Conservation (phyloP, 2,797 vertebrate genomes). For the Miichthys miiuy region DNA sequence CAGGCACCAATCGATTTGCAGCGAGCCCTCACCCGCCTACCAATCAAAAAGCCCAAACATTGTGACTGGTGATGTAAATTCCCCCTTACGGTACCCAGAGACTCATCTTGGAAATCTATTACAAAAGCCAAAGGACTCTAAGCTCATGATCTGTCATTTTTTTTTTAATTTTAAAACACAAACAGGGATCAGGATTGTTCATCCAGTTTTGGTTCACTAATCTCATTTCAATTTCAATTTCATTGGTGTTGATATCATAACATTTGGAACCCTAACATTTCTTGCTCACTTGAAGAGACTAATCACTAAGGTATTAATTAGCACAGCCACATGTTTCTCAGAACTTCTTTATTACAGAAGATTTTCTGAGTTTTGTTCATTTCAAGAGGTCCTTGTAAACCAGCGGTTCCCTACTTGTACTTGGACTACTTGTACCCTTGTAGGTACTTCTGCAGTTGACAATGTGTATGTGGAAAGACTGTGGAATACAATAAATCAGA, state of each 20-base stretch:
- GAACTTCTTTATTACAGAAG: slow-evolving; percentile 18
- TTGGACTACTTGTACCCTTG: not conserved
- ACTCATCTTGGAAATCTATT: slow-evolving; percentile 43
- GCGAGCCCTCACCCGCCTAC: slow-evolving; percentile 41
- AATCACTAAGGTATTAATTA: slow-evolving; percentile 4
- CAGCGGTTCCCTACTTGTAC: not conserved
- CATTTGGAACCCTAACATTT: slow-evolving; percentile 8
- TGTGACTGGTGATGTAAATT: slow-evolving; percentile 44
- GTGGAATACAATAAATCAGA: not conserved
- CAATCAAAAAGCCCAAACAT: slow-evolving; percentile 66
- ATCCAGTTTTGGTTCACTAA: not conserved
- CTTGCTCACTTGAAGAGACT: not conserved
- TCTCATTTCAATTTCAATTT: not conserved
- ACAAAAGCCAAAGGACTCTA: slow-evolving; percentile 27
- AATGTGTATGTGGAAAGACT: not conserved
- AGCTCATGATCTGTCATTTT: slow-evolving; percentile 22
- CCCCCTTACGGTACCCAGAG: slow-evolving; percentile 27
- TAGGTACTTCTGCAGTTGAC: not conserved
- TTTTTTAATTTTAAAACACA: not conserved
- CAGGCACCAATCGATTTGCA: slow-evolving; percentile 71
- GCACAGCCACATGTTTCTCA: not conserved
- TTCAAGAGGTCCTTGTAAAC: slow-evolving; percentile 18
- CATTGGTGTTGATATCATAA: not conserved
- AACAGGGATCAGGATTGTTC: not conserved
- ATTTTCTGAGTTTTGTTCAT: slow-evolving; percentile 11